Conservation (phyloP, 2,797 vertebrate species). For the Strix occidentalis region DNA sequence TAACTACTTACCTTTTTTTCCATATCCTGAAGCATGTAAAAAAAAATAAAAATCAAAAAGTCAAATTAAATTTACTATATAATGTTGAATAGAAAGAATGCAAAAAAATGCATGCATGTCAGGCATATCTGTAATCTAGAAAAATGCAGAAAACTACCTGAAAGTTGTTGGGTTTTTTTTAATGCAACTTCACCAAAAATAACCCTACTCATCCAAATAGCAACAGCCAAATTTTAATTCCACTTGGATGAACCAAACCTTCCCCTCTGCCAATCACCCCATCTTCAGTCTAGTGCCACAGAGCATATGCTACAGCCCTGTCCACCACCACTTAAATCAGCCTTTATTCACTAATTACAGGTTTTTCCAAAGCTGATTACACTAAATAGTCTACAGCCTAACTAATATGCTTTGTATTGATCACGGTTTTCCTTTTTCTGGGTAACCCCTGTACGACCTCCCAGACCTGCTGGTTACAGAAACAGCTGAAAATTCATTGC, state of each 20-base stretch:
- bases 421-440: background rate
- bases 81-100: background rate
- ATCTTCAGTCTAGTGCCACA: accelerated
- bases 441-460: background rate
- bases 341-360: background rate
- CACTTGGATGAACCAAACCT: background rate
- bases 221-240: background rate
- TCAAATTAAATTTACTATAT: background rate
- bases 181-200: background rate
- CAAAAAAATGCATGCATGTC: accelerated
- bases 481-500: background rate
- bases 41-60: background rate
- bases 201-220: background rate
- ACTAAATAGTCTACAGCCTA: background rate
- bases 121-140: background rate
- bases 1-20: slow-evolving; percentile 82
- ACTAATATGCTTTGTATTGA: background rate
- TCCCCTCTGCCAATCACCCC: background rate
- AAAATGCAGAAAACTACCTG: background rate
- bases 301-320: background rate
- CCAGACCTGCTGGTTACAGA: background rate
- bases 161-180: background rate
- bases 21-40: slow-evolving; percentile 82
- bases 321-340: background rate
- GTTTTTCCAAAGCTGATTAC: background rate